Base-by-base conservation (phyloP, 2,888 invertebrate species). In the Caenorhabditis sinica region DNA sequence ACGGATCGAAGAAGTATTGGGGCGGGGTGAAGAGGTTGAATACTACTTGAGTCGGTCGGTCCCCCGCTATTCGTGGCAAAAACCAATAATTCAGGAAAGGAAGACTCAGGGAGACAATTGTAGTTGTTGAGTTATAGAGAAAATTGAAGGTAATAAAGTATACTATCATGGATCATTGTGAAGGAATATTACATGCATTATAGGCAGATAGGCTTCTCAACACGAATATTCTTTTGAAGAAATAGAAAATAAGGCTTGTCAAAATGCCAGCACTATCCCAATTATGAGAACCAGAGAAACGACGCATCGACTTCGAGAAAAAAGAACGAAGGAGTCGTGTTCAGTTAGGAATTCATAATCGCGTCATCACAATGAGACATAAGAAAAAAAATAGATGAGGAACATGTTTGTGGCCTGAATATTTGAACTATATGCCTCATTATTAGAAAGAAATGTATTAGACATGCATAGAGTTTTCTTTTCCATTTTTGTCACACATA, bases 21-120 rank as follows among this genome's bases (percentile, higher is more conserved):
- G 73, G 49, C 73, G 63, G 73, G n/a, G 45, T 66, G 75, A 58
- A 79, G 77, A 53, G 77, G 77, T 79, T 69, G 69, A 61, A 66
- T 43, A 74, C 60, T 79, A 79, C 77, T 71, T 79, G 77, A 71
- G 71, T 49, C 45, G 49, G 33, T 20, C 4, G 49, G 49, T 49
- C 49, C 61, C 71, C 25, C 33, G 17, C 60, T 36, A n/a, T n/a
- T 66, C 43, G 15, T 30, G 45, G 28, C 49, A 36, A 30, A 68
- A 68, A 36, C 68, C 45, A 68, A 68, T 68, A 53, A 33, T 68
- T 68, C 30, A 53, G 51, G n/a, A 11, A 23, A 45, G 33, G 33
- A 45, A 65, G 40, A 8, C 9, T 23, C 49, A 43, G 43, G 28
- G 17, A 40, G 43, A 45, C 33, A 53, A 20, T 33, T 33, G 68